Evolutionary conservation across 1,140 invertebrate species (phyloP).

Genomic region (Scaptomyza graminum): DNA sequence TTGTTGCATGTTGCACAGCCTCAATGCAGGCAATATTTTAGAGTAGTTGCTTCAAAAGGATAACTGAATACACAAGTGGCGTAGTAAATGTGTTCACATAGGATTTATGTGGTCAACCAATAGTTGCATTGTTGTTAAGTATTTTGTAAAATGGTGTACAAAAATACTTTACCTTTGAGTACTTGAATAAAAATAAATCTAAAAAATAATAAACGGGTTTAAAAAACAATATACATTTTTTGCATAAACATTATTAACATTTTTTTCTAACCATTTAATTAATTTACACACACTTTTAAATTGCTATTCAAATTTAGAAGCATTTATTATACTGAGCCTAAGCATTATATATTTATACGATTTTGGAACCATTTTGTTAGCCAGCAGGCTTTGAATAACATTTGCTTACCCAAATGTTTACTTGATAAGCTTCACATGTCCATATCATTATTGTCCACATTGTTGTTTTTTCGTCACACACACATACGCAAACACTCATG

Average conservation of each 20-base stretch:
- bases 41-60: constrained; percentile 22
- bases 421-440: constrained; percentile 42
- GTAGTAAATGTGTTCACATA: constrained; percentile 6
- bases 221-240: background rate
- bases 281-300: no score
- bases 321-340: background rate
- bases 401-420: constrained; percentile 18
- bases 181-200: background rate
- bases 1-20: constrained; percentile 17
- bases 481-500: constrained; percentile 7
- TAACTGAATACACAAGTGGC: background rate
- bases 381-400: background rate
- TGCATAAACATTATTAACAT: no score
- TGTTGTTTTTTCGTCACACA: constrained; percentile 17
- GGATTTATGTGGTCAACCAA: constrained; percentile 13
- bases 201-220: background rate
- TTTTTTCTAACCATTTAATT: no score
- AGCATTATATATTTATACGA: background rate
- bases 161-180: background rate
- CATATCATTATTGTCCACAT: constrained; percentile 24
- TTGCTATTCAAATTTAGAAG: background rate
- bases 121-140: constrained; percentile 3
- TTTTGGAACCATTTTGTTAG: background rate
- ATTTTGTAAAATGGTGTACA: constrained; percentile 8
- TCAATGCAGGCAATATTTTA: constrained; percentile 20